Conservation (phyloP, 1,140 invertebrate genomes). For the Mamestra configurata region DNA sequence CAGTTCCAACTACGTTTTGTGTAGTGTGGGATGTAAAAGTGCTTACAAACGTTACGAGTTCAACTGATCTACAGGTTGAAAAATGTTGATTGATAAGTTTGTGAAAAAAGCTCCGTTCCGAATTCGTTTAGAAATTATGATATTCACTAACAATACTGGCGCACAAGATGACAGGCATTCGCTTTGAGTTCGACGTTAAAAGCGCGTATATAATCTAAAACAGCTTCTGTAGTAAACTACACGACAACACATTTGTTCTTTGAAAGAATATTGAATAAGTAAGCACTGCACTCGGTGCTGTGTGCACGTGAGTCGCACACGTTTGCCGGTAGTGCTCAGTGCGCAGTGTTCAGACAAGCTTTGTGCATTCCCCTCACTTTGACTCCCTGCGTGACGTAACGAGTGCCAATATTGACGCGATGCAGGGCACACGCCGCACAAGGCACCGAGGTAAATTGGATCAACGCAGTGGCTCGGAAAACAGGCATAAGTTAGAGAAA, state of each 20-base stretch:
- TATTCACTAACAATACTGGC: no score
- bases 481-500: no score
- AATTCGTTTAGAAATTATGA: no score
- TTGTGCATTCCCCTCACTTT: slow-evolving; percentile 22
- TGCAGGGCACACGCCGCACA: neutral
- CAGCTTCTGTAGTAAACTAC: no score
- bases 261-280: neutral
- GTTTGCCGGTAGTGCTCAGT: neutral
- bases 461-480: neutral
- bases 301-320: neutral
- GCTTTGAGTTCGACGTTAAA: no score
- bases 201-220: no score
- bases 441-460: neutral
- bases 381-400: neutral
- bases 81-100: neutral
- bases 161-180: no score
- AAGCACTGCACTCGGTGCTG: neutral
- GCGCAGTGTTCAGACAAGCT: neutral
- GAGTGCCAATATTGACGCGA: slow-evolving; percentile 8
- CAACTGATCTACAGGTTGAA: neutral
- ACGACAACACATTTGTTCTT: neutral
- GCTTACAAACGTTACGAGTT: slow-evolving; percentile 7
- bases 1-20: slow-evolving; percentile 8
- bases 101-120: no score
- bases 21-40: slow-evolving; percentile 4